A percentile compares a stretch with the other conserved stretches of the same genome.
phyloP scores from a whole-genome alignment of 2,797 vertebrate genomes.

The Cheirogaleus major region DNA sequence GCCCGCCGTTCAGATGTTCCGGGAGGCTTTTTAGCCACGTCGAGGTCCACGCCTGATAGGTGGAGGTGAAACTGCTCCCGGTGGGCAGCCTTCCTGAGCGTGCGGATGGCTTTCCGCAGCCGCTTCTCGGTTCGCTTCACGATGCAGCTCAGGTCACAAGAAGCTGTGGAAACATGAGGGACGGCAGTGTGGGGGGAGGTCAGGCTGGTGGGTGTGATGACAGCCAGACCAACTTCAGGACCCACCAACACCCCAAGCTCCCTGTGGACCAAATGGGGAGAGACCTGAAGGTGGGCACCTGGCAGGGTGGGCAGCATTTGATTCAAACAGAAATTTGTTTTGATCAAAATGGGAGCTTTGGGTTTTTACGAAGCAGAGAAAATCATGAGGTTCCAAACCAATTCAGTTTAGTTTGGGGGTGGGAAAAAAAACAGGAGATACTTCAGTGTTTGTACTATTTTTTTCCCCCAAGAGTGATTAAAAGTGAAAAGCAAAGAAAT shows the following conservation, averaged over 20 bases:
- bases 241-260: not conserved
- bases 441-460: slow-evolving; percentile 84
- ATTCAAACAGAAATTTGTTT: slow-evolving; percentile 54
- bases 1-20: slow-evolving; percentile 81
- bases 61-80: slow-evolving; percentile 95
- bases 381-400: slow-evolving; percentile 62
- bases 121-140: slow-evolving; percentile 94
- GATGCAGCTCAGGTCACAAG: slow-evolving; percentile 93
- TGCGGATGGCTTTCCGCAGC: slow-evolving; percentile 95
- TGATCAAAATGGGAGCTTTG: slow-evolving; percentile 51
- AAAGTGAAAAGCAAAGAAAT: slow-evolving; percentile 81
- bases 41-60: slow-evolving; percentile 91
- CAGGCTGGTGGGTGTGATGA: not conserved
- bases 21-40: slow-evolving; percentile 88
- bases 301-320: slow-evolving; percentile 50
- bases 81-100: slow-evolving; percentile 94
- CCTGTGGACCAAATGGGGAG: not conserved
- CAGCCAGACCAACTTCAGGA: not conserved
- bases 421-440: slow-evolving; percentile 95
- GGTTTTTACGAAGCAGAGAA: slow-evolving; percentile 51
- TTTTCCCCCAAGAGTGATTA: slow-evolving; percentile 62
- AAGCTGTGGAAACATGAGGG: slow-evolving; percentile 87
- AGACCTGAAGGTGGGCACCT: slow-evolving; percentile 2
- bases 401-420: slow-evolving; percentile 67
- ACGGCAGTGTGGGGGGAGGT: not conserved